phyloP scores from a whole-genome alignment of 2,797 vertebrate species.

The Notoglanidium macrostoma region DNA sequence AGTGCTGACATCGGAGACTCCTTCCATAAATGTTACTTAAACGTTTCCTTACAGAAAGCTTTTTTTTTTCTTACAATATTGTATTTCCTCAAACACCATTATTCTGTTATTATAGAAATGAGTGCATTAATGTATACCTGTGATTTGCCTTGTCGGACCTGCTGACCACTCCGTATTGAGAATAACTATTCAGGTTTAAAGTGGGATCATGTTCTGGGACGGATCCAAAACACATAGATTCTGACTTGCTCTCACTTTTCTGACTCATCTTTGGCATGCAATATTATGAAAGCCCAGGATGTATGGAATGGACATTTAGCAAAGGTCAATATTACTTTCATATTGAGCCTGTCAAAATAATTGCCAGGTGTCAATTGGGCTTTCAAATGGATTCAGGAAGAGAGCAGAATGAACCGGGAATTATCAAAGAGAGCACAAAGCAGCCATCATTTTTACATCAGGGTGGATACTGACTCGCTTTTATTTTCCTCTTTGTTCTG shows the following conservation, averaged over 20 bases:
- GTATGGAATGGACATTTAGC: neutral
- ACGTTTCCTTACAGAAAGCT: neutral
- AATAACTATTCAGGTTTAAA: neutral
- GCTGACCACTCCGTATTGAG: neutral
- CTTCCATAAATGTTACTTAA: neutral
- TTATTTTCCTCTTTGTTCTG: constrained; percentile 32
- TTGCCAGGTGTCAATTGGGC: constrained; percentile 9
- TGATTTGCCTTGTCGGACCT: neutral
- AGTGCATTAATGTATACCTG: neutral
- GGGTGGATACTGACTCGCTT: constrained; percentile 10
- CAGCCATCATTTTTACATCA: neutral
- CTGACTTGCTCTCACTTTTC: neutral
- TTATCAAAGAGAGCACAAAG: constrained; percentile 2
- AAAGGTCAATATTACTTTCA: constrained; percentile 20
- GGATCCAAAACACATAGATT: neutral
- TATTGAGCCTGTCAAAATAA: neutral
- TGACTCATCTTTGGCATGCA: neutral
- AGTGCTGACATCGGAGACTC: neutral
- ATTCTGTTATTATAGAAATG: neutral
- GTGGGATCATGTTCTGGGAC: neutral
- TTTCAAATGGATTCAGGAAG: constrained; percentile 14
- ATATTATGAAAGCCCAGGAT: neutral
- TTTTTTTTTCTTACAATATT: neutral
- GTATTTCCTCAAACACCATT: no score
- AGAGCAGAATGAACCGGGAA: neutral